Percentiles rank a stretch among this genome's conserved stretches.
These are phyloP conservation scores for Drosophila sordidula DNA, from an alignment of 2,888 invertebrate genomes.

Conservation along the genomic window DNA sequence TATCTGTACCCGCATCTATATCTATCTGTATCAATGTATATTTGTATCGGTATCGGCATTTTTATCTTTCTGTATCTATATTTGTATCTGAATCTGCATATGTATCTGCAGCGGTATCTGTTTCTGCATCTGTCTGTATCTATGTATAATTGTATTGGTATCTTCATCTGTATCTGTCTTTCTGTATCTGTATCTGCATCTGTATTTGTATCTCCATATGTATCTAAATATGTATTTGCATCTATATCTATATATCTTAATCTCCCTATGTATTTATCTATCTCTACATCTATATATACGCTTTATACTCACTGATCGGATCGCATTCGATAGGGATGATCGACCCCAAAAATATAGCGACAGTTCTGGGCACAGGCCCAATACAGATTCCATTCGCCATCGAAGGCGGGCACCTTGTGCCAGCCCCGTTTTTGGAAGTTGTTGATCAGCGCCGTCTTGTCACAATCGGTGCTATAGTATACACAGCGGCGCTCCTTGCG, in stretches of 20 bases:
- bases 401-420: slow-evolving; percentile 90
- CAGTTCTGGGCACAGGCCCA: slow-evolving; percentile 98
- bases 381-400: slow-evolving; percentile 98
- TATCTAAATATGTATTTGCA: too few relatives aligned
- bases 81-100: too few relatives aligned
- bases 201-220: too few relatives aligned
- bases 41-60: too few relatives aligned
- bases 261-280: not conserved
- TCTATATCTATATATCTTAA: not conserved
- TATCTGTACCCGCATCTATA: not conserved
- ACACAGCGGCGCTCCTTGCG: slow-evolving; percentile 28
- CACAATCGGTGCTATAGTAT: slow-evolving; percentile 87
- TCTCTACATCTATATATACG: not conserved
- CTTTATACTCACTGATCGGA: slow-evolving; percentile 90
- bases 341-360: slow-evolving; percentile 95
- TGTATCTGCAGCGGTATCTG: too few relatives aligned
- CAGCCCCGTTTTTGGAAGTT: slow-evolving; percentile 97
- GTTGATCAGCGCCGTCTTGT: slow-evolving; percentile 95
- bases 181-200: too few relatives aligned
- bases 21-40: too few relatives aligned
- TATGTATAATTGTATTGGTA: not conserved
- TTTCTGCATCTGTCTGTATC: not conserved
- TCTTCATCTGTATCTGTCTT: too few relatives aligned
- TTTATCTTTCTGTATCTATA: too few relatives aligned
- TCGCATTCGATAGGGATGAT: slow-evolving; percentile 95